Evolutionary conservation across 2,888 invertebrate genomes (phyloP).

Genomic region (Acleris sparsana): DNA sequence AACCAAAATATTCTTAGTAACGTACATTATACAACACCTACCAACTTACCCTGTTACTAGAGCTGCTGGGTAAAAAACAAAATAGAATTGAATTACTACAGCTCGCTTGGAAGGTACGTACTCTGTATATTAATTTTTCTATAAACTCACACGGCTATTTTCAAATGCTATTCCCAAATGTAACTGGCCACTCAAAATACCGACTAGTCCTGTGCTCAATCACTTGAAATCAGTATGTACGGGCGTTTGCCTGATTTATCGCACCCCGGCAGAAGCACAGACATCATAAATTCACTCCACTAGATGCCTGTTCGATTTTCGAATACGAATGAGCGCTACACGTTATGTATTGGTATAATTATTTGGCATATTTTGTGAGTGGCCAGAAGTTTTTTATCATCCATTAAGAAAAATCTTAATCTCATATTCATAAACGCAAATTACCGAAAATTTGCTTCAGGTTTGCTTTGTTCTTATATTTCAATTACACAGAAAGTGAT

Average conservation of each 20-base stretch:
- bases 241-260: slow-evolving; percentile 53
- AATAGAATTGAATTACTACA: too few species aligned
- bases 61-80: too few species aligned
- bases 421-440: too few species aligned
- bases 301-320: slow-evolving; percentile 60
- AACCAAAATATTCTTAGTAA: too few species aligned
- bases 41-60: too few species aligned
- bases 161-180: slow-evolving; percentile 4
- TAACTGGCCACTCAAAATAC: slow-evolving; percentile 31
- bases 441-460: too few species aligned
- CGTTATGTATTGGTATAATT: slow-evolving; percentile 3
- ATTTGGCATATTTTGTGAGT: slow-evolving; percentile 12
- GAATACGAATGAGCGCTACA: slow-evolving; percentile 57
- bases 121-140: neutral
- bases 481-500: too few species aligned
- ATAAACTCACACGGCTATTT: neutral
- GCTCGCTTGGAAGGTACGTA: neutral
- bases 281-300: slow-evolving; percentile 66
- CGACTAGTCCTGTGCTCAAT: slow-evolving; percentile 24
- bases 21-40: too few species aligned
- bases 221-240: slow-evolving; percentile 54
- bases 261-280: slow-evolving; percentile 57
- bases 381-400: neutral
- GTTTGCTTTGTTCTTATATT: too few species aligned
- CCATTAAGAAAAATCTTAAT: too few species aligned